Evolutionary conservation across 2,888 invertebrate genomes (phyloP).

Genomic region (Synergus gifuensis): DNA sequence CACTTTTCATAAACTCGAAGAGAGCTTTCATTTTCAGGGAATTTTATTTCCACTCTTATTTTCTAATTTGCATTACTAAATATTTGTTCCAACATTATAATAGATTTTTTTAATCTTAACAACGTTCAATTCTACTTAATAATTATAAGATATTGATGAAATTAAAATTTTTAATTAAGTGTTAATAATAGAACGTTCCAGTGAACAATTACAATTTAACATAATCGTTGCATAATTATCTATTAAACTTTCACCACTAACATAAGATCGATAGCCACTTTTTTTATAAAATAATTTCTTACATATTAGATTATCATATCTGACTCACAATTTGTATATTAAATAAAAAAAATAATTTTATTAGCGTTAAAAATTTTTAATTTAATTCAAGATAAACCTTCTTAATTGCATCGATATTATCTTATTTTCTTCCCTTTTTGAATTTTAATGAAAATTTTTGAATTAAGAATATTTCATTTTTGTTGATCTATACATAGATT

Average conservation of each 20-base stretch:
- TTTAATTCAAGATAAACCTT: not conserved
- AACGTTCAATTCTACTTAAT: too few species aligned
- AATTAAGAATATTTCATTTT: not conserved
- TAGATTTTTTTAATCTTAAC: too few species aligned
- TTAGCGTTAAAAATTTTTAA: not conserved
- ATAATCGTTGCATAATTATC: conserved; percentile 1
- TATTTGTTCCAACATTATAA: not conserved
- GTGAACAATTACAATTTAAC: not conserved
- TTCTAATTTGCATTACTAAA: not conserved
- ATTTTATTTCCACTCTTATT: not conserved
- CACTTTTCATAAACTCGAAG: not conserved
- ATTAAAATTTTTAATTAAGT: not conserved
- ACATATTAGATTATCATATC: not conserved
- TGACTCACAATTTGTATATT: accelerated
- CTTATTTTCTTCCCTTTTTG: not conserved
- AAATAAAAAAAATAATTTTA: not conserved
- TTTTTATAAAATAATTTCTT: not conserved
- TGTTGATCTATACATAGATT: not conserved
- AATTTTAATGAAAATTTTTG: not conserved
- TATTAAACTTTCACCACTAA: not conserved
- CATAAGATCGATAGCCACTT: not conserved
- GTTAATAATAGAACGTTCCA: not conserved
- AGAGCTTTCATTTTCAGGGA: not conserved
- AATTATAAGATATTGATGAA: too few species aligned
- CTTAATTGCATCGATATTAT: not conserved